Evolutionary conservation across 2,888 invertebrate genomes (phyloP).

Genomic region (Drymonia ruficornis): DNA sequence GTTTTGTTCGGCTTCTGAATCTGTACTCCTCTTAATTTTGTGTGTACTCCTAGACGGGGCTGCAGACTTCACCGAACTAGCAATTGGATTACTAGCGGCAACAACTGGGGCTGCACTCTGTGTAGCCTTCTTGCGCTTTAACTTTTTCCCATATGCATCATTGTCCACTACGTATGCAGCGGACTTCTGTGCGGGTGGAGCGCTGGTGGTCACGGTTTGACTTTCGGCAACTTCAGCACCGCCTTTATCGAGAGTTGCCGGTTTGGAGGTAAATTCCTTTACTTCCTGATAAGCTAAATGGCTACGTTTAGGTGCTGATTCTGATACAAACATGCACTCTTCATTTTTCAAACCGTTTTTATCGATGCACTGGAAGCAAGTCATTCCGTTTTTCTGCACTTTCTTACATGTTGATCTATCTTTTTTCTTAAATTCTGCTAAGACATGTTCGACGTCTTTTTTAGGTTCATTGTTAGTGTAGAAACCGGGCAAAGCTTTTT

Average conservation of each 20-base stretch:
- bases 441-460: conserved; percentile 88
- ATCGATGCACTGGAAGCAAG: conserved; percentile 90
- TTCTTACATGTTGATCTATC: conserved; percentile 90
- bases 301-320: conserved; percentile 86
- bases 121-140: conserved; percentile 72
- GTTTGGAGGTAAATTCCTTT: conserved; percentile 85
- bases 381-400: conserved; percentile 89
- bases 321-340: conserved; percentile 91
- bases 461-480: conserved; percentile 83
- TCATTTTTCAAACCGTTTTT: conserved; percentile 89
- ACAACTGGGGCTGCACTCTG: conserved; percentile 45
- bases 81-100: conserved; percentile 55
- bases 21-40: conserved; percentile 68
- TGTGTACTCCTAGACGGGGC: conserved; percentile 31
- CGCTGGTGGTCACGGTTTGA: conserved; percentile 67
- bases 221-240: conserved; percentile 68
- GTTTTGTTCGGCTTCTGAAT: conserved; percentile 59
- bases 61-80: conserved; percentile 40
- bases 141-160: conserved; percentile 66
- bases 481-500: conserved; percentile 76
- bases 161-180: conserved; percentile 71
- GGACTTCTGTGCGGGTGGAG: conserved; percentile 63
- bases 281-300: conserved; percentile 88
- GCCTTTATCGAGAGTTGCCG: conserved; percentile 59
- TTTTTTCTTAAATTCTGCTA: conserved; percentile 90